These are phyloP conservation scores for Muntiacus muntjak DNA, from an alignment of 2,113 vertebrate species.

Conservation along the genomic window DNA sequence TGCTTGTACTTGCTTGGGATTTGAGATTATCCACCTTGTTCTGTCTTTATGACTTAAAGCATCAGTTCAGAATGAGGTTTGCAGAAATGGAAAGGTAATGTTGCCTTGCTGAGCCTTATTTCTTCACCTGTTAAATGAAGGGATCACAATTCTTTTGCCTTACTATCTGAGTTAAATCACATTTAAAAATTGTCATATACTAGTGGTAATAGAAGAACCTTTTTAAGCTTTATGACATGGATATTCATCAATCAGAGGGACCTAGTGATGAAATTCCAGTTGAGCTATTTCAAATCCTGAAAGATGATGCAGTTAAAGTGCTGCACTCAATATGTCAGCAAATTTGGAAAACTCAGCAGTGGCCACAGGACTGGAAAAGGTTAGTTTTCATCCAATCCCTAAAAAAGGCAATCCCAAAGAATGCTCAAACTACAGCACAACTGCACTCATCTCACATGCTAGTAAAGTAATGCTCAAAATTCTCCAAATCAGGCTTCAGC, in stretches of 20 bases:
- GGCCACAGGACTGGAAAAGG: too few species aligned
- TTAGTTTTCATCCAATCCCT: too few species aligned
- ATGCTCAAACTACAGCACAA: too few species aligned
- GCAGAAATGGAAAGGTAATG: not conserved
- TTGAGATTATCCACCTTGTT: not conserved
- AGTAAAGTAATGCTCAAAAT: too few species aligned
- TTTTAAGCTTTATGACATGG: not conserved
- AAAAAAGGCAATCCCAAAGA: too few species aligned
- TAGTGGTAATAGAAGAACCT: not conserved
- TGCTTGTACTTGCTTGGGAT: not conserved
- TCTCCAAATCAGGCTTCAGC: too few species aligned
- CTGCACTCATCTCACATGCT: too few species aligned
- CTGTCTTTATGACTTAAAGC: not conserved
- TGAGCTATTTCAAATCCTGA: too few species aligned
- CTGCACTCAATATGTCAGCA: too few species aligned
- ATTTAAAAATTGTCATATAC: not conserved
- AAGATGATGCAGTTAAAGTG: too few species aligned
- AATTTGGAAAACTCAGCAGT: too few species aligned
- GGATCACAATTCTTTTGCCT: not conserved
- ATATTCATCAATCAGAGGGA: not conserved
- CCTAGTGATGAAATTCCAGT: too few species aligned
- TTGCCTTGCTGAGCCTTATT: not conserved
- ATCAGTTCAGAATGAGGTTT: not conserved
- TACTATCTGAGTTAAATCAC: not conserved
- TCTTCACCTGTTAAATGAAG: not conserved